These are phyloP conservation scores for Bothrops jararaca DNA, from an alignment of 2,113 vertebrate genomes.

Conservation along the genomic window DNA sequence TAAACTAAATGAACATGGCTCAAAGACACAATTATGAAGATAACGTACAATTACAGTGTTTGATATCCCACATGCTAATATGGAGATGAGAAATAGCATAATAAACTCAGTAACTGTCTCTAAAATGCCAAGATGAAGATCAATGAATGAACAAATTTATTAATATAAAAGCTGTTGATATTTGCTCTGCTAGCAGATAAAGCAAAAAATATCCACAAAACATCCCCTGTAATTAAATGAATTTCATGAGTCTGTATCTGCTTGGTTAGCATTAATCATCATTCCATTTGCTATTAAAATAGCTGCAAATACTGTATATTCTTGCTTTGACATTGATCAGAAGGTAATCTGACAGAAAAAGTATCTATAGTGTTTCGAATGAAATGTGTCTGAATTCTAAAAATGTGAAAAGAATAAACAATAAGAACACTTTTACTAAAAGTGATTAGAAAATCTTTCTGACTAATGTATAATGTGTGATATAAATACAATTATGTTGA, in stretches of 20 bases:
- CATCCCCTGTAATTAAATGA: neutral
- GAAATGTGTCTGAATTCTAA: neutral
- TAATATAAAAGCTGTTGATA: neutral
- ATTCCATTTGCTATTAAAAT: neutral
- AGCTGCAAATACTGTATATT: too few species aligned
- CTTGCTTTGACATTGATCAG: neutral
- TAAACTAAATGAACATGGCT: neutral
- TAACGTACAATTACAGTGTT: neutral
- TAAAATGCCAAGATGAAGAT: neutral
- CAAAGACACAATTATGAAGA: neutral
- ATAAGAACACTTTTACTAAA: neutral
- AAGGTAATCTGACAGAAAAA: neutral
- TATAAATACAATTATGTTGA: neutral
- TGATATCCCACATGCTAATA: neutral
- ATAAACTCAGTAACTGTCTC: neutral
- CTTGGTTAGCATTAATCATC: neutral
- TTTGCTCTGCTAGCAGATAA: neutral
- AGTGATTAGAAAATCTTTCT: neutral
- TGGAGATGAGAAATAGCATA: neutral
- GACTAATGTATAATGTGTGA: neutral
- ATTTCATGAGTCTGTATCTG: neutral
- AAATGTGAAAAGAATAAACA: neutral
- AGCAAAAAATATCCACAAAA: neutral
- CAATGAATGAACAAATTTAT: neutral
- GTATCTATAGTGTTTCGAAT: neutral